Conservation (phyloP, 1,140 invertebrate species). For the Drosophila triauraria region DNA sequence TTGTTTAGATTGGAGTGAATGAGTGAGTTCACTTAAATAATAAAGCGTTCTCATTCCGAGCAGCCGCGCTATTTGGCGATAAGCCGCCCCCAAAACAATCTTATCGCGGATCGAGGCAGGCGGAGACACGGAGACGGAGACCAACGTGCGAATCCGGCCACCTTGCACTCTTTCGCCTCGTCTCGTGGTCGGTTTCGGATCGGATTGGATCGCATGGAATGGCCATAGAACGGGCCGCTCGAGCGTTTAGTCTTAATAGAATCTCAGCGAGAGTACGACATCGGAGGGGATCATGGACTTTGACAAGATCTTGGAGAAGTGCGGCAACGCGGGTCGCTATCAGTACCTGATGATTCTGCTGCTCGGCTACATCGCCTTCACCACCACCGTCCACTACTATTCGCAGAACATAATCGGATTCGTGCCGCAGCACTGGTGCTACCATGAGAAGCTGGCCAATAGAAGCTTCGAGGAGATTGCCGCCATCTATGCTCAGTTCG, state of each 20-base stretch:
- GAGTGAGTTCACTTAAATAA: constrained; percentile 73
- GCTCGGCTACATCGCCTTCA: constrained; percentile 86
- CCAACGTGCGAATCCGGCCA: constrained; percentile 46
- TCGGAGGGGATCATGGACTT: constrained; percentile 84
- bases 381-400: constrained; percentile 86
- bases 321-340: constrained; percentile 87
- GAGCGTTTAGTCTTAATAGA: constrained; percentile 65
- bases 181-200: constrained; percentile 2
- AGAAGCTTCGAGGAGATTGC: constrained; percentile 62
- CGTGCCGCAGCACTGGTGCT: constrained; percentile 85
- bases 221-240: not conserved
- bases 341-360: constrained; percentile 87
- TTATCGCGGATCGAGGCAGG: constrained; percentile 48
- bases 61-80: constrained; percentile 34
- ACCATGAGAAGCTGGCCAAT: constrained; percentile 66
- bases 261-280: constrained; percentile 58
- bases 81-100: constrained; percentile 63
- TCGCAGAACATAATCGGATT: constrained; percentile 87
- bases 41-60: constrained; percentile 60
- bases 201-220: constrained; percentile 11
- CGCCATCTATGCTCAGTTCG: constrained; percentile 59
- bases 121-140: not conserved
- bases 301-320: constrained; percentile 87
- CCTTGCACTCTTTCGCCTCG: constrained; percentile 24
- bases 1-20: constrained; percentile 70